Percentiles rank a stretch among this genome's conserved stretches.
Evolutionary conservation across 1,140 invertebrate species (phyloP).

Genomic region (Drosophila hydei): DNA sequence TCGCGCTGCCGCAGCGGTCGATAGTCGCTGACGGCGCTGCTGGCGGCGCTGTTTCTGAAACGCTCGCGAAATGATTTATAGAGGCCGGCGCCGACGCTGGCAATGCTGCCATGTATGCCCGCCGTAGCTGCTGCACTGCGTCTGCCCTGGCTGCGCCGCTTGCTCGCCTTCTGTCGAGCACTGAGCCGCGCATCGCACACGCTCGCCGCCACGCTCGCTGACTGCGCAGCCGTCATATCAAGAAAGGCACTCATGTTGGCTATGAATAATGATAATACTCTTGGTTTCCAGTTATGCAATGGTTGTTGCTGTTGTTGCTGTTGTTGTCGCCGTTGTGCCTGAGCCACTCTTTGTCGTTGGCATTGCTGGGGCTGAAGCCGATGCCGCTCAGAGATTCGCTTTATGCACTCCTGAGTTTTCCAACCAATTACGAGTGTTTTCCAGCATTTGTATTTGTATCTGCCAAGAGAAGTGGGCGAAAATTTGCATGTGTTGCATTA

Average conservation of each 20-base stretch:
- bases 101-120: conserved; percentile 59
- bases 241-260: conserved; percentile 60
- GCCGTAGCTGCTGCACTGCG: conserved; percentile 39
- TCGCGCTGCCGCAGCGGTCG: conserved; percentile 55
- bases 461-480: conserved; percentile 49
- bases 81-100: conserved; percentile 56
- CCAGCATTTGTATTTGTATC: conserved; percentile 22
- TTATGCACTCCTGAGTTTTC: conserved; percentile 59
- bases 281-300: conserved; percentile 65
- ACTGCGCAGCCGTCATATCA: conserved; percentile 56
- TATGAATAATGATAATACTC: conserved; percentile 42
- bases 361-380: conserved; percentile 30
- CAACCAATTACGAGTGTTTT: conserved; percentile 58
- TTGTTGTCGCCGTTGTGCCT: background rate
- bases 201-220: conserved; percentile 25
- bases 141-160: conserved; percentile 42
- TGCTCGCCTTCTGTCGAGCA: conserved; percentile 25
- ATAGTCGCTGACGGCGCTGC: conserved; percentile 41
- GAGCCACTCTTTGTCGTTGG: conserved; percentile 23
- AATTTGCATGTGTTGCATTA: conserved; percentile 74
- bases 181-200: background rate
- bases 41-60: conserved; percentile 44
- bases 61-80: conserved; percentile 66
- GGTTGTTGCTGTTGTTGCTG: conserved; percentile 41
- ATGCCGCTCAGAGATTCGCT: conserved; percentile 45